Conservation (phyloP, 2,888 invertebrate genomes). For the Noctua janthe region DNA sequence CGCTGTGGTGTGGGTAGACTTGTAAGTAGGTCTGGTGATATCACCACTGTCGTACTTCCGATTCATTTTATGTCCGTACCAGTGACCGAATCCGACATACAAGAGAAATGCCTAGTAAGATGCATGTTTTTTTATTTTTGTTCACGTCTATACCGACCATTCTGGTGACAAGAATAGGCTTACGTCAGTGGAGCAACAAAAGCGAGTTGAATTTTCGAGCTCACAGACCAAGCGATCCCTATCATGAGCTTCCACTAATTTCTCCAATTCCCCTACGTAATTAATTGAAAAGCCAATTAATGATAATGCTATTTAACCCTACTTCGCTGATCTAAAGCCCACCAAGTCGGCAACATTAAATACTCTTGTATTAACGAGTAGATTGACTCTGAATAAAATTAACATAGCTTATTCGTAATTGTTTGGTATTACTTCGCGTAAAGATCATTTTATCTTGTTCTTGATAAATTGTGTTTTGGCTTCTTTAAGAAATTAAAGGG, state of each 20-base stretch:
- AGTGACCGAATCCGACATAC: too few species aligned
- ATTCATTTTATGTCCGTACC: too few species aligned
- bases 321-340: conserved; percentile 26
- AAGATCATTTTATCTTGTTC: not conserved
- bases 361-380: conserved; percentile 16
- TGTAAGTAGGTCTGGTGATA: too few species aligned
- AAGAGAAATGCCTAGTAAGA: too few species aligned
- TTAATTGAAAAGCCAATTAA: conserved; percentile 39
- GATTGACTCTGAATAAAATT: conserved; percentile 46
- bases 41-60: too few species aligned
- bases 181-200: not conserved
- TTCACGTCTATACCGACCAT: too few species aligned
- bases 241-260: not conserved
- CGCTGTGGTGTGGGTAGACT: too few species aligned
- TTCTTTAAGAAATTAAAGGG: not conserved
- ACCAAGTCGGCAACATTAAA: conserved; percentile 20
- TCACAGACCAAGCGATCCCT: not conserved
- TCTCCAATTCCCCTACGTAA: conserved; percentile 21
- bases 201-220: not conserved
- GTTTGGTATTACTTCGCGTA: not conserved
- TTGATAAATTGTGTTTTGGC: not conserved
- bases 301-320: conserved; percentile 19
- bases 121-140: too few species aligned
- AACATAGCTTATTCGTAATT: conserved; percentile 31
- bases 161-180: not conserved